Conservation (phyloP, 2,888 invertebrate genomes). For the Pocota personata region DNA sequence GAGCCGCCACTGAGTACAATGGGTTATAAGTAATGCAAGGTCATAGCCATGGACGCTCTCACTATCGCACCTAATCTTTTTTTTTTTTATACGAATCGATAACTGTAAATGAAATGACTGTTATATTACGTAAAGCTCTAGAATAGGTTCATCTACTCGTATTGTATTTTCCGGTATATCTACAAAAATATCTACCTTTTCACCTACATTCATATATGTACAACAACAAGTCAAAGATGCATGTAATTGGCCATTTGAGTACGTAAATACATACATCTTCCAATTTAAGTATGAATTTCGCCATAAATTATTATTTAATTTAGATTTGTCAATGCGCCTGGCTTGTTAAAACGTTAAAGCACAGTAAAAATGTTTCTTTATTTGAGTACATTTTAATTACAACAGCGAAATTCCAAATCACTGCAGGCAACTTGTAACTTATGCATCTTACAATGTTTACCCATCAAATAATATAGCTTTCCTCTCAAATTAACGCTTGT, state of each 20-base stretch:
- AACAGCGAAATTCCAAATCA: neutral
- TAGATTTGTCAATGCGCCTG: slow-evolving; percentile 11
- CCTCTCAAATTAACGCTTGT: slow-evolving; percentile 39
- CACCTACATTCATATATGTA: too few species aligned
- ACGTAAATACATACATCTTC: neutral
- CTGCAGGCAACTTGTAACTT: slow-evolving; percentile 19
- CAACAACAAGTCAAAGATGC: neutral
- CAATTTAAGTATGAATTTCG: slow-evolving; percentile 3
- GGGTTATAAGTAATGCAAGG: too few species aligned
- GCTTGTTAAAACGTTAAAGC: slow-evolving; percentile 1
- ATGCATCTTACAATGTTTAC: slow-evolving; percentile 44
- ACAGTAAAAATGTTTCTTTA: slow-evolving; percentile 1
- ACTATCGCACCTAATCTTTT: too few species aligned
- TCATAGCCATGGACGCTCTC: too few species aligned
- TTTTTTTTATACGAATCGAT: too few species aligned
- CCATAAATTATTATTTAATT: slow-evolving; percentile 8
- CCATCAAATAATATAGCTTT: slow-evolving; percentile 23
- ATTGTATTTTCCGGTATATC: too few species aligned
- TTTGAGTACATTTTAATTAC: slow-evolving; percentile 42
- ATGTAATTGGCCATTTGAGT: neutral
- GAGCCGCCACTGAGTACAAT: too few species aligned
- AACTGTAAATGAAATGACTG: too few species aligned
- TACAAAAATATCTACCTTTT: neutral
- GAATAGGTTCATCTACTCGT: too few species aligned
- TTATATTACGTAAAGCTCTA: too few species aligned